A percentile compares a stretch with the other conserved stretches of the same genome.
phyloP scores from a whole-genome alignment of 2,888 invertebrate species.

The Julus scandinavius region DNA sequence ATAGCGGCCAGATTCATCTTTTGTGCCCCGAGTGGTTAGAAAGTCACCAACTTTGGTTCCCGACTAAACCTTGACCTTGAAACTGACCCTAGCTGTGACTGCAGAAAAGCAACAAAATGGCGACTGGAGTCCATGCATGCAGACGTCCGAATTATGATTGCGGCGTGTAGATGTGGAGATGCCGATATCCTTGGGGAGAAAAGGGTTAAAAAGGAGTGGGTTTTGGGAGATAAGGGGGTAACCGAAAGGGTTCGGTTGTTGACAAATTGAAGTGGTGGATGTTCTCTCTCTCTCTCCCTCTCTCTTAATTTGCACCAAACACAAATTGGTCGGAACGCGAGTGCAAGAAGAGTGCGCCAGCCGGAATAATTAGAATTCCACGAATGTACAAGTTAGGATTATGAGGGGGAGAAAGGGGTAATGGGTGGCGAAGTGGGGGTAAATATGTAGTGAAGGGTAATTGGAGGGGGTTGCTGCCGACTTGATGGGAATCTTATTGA shows the following conservation, averaged over 20 bases:
- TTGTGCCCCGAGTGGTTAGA: no score
- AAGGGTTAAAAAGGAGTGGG: not conserved
- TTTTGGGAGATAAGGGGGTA: not conserved
- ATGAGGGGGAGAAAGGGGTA: not conserved
- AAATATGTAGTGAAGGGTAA: conserved; percentile 45
- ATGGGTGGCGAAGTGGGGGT: conserved; percentile 5
- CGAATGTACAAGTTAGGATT: conserved; percentile 42
- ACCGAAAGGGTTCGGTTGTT: conserved; percentile 23
- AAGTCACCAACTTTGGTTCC: no score
- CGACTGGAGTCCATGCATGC: no score
- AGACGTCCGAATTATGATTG: not conserved
- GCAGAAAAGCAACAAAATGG: not conserved
- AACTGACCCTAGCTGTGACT: no score
- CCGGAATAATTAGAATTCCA: conserved; percentile 42
- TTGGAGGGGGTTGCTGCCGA: conserved; percentile 30
- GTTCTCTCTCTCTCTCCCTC: not conserved
- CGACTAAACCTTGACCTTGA: no score
- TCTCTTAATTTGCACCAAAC: conserved; percentile 41
- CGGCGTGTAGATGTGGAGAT: not conserved
- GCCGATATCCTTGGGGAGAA: not conserved
- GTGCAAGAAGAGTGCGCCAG: conserved; percentile 37
- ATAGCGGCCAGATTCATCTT: no score
- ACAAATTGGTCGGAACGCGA: conserved; percentile 33
- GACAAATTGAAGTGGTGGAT: conserved; percentile 38
- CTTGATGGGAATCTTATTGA: conserved; percentile 49